phyloP scores from a whole-genome alignment of 2,113 vertebrate genomes.

The Ceuthmochares aereus region DNA sequence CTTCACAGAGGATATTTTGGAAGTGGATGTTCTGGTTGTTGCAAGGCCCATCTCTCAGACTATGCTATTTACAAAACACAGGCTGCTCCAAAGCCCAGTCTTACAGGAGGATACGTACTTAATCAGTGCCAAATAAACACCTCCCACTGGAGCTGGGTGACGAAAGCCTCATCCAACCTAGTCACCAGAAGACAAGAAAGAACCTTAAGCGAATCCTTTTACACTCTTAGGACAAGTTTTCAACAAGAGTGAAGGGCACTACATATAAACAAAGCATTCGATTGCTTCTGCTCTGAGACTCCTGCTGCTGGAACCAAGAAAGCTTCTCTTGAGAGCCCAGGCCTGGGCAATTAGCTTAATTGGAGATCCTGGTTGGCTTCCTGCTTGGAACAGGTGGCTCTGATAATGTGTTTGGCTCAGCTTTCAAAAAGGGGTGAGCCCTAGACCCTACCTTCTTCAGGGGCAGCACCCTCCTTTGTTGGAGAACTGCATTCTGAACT shows the following conservation, averaged over 20 bases:
- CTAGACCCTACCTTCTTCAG: background rate
- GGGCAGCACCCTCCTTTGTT: background rate
- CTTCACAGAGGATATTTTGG: background rate
- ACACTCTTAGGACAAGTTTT: background rate
- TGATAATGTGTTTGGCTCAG: background rate
- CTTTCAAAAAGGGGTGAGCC: background rate
- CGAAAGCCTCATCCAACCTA: background rate
- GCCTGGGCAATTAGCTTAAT: background rate
- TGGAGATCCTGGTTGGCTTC: background rate
- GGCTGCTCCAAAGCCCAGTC: background rate
- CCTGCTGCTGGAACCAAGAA: background rate
- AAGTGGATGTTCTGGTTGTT: background rate
- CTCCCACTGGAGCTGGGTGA: too few relatives aligned
- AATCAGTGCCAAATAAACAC: background rate
- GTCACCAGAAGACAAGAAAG: background rate
- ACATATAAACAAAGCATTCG: too few relatives aligned
- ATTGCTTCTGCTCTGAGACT: background rate
- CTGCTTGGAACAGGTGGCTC: background rate
- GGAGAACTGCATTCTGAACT: accelerated
- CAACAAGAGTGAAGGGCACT: background rate
- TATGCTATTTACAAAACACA: background rate
- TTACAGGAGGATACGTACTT: background rate
- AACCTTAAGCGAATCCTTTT: background rate
- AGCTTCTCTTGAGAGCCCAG: background rate
- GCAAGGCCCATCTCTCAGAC: background rate